Conservation (phyloP, 2,113 vertebrate genomes). For the Chlorocebus sabaeus region DNA sequence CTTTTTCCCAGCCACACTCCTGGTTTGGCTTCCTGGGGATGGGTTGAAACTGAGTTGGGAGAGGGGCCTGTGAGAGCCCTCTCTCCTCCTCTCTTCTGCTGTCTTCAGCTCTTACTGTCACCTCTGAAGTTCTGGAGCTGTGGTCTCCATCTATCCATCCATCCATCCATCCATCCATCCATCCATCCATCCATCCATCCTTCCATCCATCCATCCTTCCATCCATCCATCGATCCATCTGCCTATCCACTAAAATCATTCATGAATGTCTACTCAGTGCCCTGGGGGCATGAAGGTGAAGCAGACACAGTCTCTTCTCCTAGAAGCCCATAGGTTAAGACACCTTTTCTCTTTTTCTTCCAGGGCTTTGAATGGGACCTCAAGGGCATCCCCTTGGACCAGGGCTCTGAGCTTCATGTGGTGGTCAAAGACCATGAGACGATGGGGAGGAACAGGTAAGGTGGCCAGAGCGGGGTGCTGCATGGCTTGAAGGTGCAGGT, state of each 20-base stretch:
- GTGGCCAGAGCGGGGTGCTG: neutral
- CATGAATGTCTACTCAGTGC: neutral
- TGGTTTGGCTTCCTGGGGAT: neutral
- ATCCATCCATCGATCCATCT: too few relatives aligned
- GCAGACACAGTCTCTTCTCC: neutral
- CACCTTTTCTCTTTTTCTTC: neutral
- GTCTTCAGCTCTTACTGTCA: neutral
- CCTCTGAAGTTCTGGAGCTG: neutral
- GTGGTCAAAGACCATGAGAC: conserved; percentile 98
- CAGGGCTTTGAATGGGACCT: conserved; percentile 98
- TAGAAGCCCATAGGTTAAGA: fast-evolving
- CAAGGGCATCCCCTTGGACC: conserved; percentile 93
- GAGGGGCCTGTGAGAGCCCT: fast-evolving
- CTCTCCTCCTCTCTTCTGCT: neutral
- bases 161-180: neutral
- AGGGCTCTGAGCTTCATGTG: conserved; percentile 89
- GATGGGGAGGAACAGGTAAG: conserved; percentile 95
- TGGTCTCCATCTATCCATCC: neutral
- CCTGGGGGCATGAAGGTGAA: too few relatives aligned
- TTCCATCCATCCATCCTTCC: neutral
- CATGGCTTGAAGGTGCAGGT: neutral
- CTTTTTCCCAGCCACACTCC: neutral
- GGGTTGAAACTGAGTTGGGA: neutral
- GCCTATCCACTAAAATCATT: neutral
- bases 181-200: neutral